phyloP scores from a whole-genome alignment of 2,888 invertebrate species.

The Plebejus anna region DNA sequence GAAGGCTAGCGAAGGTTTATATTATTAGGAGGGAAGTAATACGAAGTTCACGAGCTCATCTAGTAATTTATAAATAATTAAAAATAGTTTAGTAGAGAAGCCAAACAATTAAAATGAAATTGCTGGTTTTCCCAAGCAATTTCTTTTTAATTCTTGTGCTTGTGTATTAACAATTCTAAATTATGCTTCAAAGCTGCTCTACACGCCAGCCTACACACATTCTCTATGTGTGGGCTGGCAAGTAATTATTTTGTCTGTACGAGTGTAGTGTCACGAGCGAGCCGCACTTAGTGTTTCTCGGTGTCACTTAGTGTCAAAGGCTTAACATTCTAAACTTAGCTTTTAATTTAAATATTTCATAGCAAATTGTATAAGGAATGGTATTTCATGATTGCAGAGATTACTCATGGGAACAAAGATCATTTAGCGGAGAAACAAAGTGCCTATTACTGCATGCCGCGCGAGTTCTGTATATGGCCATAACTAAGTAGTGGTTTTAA shows the following conservation, averaged over 20 bases:
- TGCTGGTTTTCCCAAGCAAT: no score
- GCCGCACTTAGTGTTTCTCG: neutral
- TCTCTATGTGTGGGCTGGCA: neutral
- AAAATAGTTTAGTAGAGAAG: no score
- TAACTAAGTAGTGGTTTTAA: neutral
- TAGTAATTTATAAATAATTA: no score
- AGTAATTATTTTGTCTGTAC: neutral
- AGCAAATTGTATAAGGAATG: neutral
- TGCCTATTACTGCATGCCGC: conserved; percentile 9
- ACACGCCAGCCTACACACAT: neutral
- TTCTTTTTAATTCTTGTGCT: no score
- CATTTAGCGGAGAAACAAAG: neutral
- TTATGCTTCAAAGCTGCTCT: no score
- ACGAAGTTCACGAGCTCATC: no score
- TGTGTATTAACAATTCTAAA: no score
- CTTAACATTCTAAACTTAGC: neutral
- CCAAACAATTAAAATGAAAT: no score
- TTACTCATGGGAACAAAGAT: conserved; percentile 25
- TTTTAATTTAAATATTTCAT: conserved; percentile 1
- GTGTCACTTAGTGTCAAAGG: neutral
- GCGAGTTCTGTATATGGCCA: neutral
- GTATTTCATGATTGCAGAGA: conserved; percentile 27
- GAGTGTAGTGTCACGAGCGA: neutral
- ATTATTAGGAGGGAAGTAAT: no score
- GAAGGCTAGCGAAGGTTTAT: no score